phyloP scores from a whole-genome alignment of 2,113 vertebrate genomes.

The Phylloscopus trochilus region DNA sequence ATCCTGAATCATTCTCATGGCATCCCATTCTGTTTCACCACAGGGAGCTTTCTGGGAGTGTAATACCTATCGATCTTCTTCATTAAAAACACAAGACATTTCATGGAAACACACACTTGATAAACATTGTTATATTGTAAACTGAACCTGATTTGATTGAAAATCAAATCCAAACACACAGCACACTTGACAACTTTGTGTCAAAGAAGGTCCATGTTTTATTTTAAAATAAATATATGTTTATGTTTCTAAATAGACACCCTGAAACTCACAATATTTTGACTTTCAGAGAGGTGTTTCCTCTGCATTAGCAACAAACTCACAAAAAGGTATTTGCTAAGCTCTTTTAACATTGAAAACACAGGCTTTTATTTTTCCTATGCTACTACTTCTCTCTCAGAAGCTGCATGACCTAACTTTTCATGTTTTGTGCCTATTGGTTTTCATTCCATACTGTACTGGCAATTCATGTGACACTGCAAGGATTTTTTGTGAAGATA shows the following conservation, averaged over 20 bases:
- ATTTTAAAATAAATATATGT: not conserved
- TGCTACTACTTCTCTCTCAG: not conserved
- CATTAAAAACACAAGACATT: not conserved
- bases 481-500: not conserved
- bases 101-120: not conserved
- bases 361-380: not conserved
- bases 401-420: not conserved
- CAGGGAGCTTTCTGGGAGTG: not conserved
- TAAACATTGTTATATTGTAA: not conserved
- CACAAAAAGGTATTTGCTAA: not conserved
- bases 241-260: not conserved
- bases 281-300: not conserved
- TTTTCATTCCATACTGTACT: not conserved
- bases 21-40: not conserved
- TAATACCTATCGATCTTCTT: not conserved
- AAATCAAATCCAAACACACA: not conserved
- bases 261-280: not conserved
- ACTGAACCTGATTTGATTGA: not conserved
- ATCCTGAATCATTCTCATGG: not conserved
- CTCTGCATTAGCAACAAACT: not conserved
- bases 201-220: not conserved
- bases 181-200: not conserved
- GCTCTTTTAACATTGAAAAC: not conserved
- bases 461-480: not conserved
- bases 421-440: not conserved